phyloP scores from a whole-genome alignment of 2,888 invertebrate genomes.

The Hemistola chrysoprasaria region DNA sequence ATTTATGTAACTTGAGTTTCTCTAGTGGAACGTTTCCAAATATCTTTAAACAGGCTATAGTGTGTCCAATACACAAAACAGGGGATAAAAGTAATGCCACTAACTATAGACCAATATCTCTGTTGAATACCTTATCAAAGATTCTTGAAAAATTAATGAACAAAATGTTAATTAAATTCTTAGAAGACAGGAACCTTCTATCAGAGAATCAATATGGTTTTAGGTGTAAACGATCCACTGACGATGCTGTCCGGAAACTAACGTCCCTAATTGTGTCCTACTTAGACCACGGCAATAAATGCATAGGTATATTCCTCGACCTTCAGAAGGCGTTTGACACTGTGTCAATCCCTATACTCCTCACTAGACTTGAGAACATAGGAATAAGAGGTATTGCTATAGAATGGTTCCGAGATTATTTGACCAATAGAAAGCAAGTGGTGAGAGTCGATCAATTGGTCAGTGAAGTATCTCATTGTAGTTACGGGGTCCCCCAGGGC shows the following conservation, averaged over 20 bases:
- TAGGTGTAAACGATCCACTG: not conserved
- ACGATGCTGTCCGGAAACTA: not conserved
- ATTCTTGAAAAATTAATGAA: slow-evolving; percentile 16
- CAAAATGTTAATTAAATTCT: not conserved
- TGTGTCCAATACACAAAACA: slow-evolving; percentile 20
- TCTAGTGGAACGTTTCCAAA: slow-evolving; percentile 18
- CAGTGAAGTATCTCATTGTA: too few relatives aligned
- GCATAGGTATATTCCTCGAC: not conserved
- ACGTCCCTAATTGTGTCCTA: not conserved
- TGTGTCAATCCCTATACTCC: too few relatives aligned
- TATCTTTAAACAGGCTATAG: slow-evolving; percentile 19
- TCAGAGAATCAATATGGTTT: not conserved
- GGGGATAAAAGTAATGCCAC: slow-evolving; percentile 19
- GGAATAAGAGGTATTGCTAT: too few relatives aligned
- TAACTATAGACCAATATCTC: slow-evolving; percentile 27
- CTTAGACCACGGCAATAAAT: not conserved
- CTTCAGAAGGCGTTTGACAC: not conserved
- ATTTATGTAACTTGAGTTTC: slow-evolving; percentile 6
- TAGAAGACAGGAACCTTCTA: not conserved
- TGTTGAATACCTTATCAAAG: slow-evolving; percentile 20
- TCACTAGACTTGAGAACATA: too few relatives aligned
- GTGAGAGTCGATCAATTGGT: too few relatives aligned
- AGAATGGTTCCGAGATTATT: too few relatives aligned
- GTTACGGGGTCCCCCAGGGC: too few relatives aligned
- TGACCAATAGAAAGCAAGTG: too few relatives aligned